Conservation (phyloP, 2,888 invertebrate species). For the Lasioglossum villosulum region DNA sequence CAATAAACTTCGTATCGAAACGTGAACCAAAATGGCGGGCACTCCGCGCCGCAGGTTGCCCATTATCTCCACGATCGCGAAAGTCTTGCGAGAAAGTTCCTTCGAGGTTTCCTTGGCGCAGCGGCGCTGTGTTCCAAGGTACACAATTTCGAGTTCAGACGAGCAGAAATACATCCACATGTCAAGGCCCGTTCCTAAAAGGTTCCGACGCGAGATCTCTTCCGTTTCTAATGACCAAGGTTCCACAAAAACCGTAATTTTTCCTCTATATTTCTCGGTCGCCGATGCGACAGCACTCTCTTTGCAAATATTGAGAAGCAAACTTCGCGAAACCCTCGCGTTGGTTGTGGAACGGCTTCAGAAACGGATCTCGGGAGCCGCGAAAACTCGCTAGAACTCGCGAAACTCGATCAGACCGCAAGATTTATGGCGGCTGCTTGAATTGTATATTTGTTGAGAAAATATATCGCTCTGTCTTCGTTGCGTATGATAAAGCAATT, state of each 20-base stretch:
- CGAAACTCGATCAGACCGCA: conserved; percentile 12
- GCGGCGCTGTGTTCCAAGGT: not conserved
- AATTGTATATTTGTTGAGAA: conserved; percentile 29
- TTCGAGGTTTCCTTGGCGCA: not conserved
- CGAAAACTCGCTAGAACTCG: not conserved
- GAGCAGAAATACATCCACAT: conserved; percentile 38
- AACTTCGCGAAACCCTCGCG: not conserved
- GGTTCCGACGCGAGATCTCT: conserved; percentile 31
- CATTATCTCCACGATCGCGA: not conserved
- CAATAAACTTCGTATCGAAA: not conserved
- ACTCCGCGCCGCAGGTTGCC: not conserved
- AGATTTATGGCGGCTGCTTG: conserved; percentile 35
- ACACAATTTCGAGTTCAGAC: conserved; percentile 37
- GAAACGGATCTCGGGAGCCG: not conserved
- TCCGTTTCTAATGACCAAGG: conserved; percentile 36
- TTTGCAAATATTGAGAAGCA: conserved; percentile 53
- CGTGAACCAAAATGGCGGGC: not conserved
- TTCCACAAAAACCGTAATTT: conserved; percentile 1
- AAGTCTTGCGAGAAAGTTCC: not conserved
- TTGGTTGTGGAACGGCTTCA: not conserved
- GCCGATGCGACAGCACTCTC: conserved; percentile 36
- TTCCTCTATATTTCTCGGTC: conserved; percentile 30
- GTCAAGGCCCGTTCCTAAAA: conserved; percentile 57
- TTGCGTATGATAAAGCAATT: not conserved
- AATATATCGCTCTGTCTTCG: conserved; percentile 30